Evolutionary conservation across 1,140 invertebrate species (phyloP).

Genomic region (Drosophila arizonae): DNA sequence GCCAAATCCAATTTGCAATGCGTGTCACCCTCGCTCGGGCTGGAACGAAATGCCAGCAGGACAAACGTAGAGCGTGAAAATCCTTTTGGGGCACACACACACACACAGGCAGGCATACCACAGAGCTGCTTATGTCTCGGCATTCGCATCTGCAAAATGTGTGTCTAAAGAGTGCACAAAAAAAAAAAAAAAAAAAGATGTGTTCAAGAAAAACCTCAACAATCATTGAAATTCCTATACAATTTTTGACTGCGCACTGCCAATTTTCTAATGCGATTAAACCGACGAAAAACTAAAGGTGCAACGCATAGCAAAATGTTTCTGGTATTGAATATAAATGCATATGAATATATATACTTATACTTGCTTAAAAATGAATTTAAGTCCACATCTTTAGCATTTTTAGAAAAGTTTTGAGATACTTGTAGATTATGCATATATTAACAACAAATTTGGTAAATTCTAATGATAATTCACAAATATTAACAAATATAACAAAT

Average conservation of each 20-base stretch:
- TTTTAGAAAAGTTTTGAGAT: too few species aligned
- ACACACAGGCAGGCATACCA: not conserved
- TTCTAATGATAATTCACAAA: too few species aligned
- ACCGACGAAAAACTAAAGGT: not conserved
- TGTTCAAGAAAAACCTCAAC: slow-evolving; percentile 8
- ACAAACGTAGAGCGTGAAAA: slow-evolving; percentile 70
- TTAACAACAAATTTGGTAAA: too few species aligned
- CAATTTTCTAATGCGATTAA: slow-evolving; percentile 41
- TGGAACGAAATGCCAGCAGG: slow-evolving; percentile 58
- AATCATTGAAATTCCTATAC: slow-evolving; percentile 41
- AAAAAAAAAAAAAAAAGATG: not conserved
- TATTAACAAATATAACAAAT: too few species aligned
- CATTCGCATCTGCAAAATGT: slow-evolving; percentile 65
- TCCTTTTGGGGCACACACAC: slow-evolving; percentile 45
- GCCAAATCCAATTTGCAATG: slow-evolving; percentile 77
- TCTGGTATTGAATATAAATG: not conserved
- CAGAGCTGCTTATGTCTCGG: slow-evolving; percentile 47
- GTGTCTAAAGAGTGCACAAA: slow-evolving; percentile 10
- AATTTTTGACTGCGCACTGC: slow-evolving; percentile 12
- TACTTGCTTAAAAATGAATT: not conserved
- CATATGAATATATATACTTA: not conserved
- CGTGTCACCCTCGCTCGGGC: slow-evolving; percentile 54
- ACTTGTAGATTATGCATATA: too few species aligned
- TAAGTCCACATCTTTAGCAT: too few species aligned
- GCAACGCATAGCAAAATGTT: not conserved